Percentiles rank a stretch among this genome's conserved stretches.
These are phyloP conservation scores for Hetaerina titia DNA, from an alignment of 2,888 invertebrate genomes.

Conservation along the genomic window DNA sequence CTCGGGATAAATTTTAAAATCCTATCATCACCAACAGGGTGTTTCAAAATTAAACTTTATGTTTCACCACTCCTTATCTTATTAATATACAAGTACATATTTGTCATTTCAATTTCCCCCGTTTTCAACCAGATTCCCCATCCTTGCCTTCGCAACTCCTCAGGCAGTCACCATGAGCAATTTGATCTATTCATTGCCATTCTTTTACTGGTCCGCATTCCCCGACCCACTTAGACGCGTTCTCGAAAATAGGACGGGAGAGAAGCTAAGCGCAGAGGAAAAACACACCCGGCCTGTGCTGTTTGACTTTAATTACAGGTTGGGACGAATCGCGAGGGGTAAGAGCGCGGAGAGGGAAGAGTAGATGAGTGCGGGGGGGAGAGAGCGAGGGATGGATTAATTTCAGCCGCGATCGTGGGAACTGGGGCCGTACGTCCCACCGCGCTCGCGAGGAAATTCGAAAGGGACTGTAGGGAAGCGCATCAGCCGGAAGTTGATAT, in stretches of 20 bases:
- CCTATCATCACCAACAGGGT: too few species aligned
- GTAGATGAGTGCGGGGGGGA: background rate
- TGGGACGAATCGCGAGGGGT: background rate
- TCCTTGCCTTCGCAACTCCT: background rate
- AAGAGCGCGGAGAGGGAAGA: background rate
- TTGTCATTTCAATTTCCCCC: too few species aligned
- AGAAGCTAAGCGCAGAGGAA: background rate
- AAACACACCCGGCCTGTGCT: background rate
- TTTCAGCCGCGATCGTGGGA: background rate
- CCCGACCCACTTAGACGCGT: background rate
- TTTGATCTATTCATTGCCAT: background rate
- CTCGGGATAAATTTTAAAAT: too few species aligned
- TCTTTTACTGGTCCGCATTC: background rate
- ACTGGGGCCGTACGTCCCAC: background rate
- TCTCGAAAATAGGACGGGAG: background rate
- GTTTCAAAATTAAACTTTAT: too few species aligned
- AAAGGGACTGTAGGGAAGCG: background rate
- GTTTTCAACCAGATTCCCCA: background rate
- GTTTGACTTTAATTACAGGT: conserved; percentile 60
- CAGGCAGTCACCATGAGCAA: background rate
- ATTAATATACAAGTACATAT: too few species aligned
- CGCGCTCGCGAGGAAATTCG: background rate
- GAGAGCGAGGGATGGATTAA: background rate
- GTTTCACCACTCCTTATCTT: too few species aligned
- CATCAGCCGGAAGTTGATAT: background rate